A percentile compares a stretch with the other conserved stretches of the same genome.
Conservation (phyloP, 2,888 invertebrate genomes). For the Lycophotia porphyrea region DNA sequence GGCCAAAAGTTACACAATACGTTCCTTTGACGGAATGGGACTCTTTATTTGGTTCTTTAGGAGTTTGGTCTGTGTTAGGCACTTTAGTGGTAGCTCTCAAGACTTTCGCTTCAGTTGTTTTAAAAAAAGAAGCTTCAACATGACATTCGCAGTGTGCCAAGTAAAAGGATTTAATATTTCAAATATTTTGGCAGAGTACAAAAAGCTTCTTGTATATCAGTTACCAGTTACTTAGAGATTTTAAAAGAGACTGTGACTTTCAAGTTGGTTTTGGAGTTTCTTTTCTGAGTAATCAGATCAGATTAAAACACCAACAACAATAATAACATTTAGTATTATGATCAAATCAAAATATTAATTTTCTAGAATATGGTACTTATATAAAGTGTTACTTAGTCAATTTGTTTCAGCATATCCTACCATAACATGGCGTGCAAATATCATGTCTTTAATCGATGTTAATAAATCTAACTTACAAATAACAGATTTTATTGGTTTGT, state of each 20-base stretch:
- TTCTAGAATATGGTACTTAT: no score
- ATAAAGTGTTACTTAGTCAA: no score
- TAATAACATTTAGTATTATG: not conserved
- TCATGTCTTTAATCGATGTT: no score
- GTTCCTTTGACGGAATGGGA: not conserved
- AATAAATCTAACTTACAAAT: no score
- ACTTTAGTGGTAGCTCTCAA: not conserved
- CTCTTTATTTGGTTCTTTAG: not conserved
- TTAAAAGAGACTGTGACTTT: not conserved
- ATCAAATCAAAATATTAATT: no score
- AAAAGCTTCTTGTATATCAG: no score
- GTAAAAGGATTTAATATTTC: no score
- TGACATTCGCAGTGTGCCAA: not conserved
- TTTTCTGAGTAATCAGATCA: not conserved
- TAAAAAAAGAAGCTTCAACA: not conserved
- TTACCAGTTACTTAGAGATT: no score
- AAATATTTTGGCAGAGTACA: no score
- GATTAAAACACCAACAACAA: not conserved
- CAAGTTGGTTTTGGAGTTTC: not conserved
- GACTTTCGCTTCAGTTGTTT: not conserved
- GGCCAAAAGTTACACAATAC: conserved; percentile 37
- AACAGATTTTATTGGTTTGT: no score
- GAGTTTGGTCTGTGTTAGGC: not conserved
- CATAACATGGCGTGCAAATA: no score
- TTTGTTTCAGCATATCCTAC: no score